Percentiles rank a stretch among this genome's conserved stretches.
These are phyloP conservation scores for Pangasius macronema DNA, from an alignment of 2,797 vertebrate genomes.

Conservation along the genomic window DNA sequence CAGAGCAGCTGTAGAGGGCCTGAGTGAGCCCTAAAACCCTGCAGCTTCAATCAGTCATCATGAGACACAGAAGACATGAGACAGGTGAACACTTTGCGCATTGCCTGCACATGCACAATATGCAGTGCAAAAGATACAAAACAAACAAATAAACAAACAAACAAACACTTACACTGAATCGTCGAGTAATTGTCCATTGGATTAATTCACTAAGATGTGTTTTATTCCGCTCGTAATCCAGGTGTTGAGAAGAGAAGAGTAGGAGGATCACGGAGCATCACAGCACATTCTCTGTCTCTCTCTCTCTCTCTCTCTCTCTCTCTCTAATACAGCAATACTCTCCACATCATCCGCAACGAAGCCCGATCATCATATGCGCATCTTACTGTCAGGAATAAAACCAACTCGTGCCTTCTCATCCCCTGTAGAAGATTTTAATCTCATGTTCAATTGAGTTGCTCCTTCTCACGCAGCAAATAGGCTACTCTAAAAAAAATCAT, in stretches of 20 bases:
- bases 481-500: constrained; percentile 1
- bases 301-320: constrained; percentile 43
- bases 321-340: constrained; percentile 46
- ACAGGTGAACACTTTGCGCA: constrained; percentile 37
- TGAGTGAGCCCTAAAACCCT: constrained; percentile 16
- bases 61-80: constrained; percentile 19
- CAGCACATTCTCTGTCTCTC: constrained; percentile 48
- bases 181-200: constrained; percentile 87
- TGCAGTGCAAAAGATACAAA: background rate
- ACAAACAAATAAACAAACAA: background rate
- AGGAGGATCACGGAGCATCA: constrained; percentile 53
- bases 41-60: constrained; percentile 10
- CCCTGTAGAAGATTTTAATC: constrained; percentile 31
- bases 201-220: constrained; percentile 52
- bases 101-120: constrained; percentile 8
- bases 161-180: constrained; percentile 80
- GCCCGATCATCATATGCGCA: constrained; percentile 5
- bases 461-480: constrained; percentile 34
- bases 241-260: constrained; percentile 49
- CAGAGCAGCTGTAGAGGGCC: background rate
- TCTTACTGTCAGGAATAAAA: background rate
- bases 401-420: constrained; percentile 34
- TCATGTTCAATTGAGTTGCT: constrained; percentile 34
- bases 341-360: constrained; percentile 51
- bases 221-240: constrained; percentile 65